Evolutionary conservation across 2,797 vertebrate genomes (phyloP), one percentile per base, ranked within the genome.

Genomic region (Crenichthys baileyi): DNA sequence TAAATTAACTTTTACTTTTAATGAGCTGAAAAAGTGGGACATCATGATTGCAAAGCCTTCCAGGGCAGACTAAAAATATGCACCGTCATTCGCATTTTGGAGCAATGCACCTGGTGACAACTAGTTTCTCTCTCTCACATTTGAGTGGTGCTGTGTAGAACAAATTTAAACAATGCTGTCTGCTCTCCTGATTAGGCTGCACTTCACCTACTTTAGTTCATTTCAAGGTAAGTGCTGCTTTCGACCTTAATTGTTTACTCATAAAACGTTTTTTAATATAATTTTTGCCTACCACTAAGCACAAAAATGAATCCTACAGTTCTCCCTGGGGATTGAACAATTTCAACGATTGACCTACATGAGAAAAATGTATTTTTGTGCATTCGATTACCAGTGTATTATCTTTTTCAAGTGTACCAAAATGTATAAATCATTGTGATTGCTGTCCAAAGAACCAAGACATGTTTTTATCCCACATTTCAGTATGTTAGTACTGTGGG

Each of bases 41-140:
- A 56, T 70, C 9, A 29, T 76, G 24, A 80, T 67, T 5, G 61
- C 39, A 63, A 51, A 13, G 36, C 24, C 26, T 63, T 53, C 0
- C 26, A 75, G 3, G 5, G 65, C 44, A 73, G 65, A n/a, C 53
- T 79, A 65, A 80, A 60, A 77, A 68, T 63, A 65, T 72, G 41
- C 11, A 26, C n/a, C 4, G 9, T 50, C 24, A 75, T 31, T 39
- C 44, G 31, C 29, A 71, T 48, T 61, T 80, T 24, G 48, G 73
- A 71, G 73, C 16, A 1, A 24, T 65, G n/a, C 44, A 68, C 50
- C 63, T 78, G n/a, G 0, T 74, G 56, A 55, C 55, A 24, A 63
- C 41, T 20, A 7, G 15, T 75, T 74, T 82, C 58, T 63, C 72
- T 63, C 31, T 78, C 56, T 1, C 39, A 41, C 67, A 8, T 78